Evolutionary conservation across 2,113 vertebrate genomes (phyloP).

Genomic region (Megalops atlanticus): DNA sequence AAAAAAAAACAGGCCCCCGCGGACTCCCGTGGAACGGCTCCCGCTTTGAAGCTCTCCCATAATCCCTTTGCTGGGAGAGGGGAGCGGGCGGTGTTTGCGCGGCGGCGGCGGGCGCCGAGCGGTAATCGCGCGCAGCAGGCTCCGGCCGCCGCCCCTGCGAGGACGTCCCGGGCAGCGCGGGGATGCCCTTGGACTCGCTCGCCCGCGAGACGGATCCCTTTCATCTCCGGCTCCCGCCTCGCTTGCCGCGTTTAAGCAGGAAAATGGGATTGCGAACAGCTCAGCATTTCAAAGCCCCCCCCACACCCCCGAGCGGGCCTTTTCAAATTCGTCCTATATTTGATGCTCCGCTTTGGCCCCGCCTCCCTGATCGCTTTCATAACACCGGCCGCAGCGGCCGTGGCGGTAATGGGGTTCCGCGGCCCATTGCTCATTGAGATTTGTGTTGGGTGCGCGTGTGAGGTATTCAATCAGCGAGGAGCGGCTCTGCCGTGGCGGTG

Average conservation of each 20-base stretch:
- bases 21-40: conserved; percentile 56
- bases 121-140: neutral
- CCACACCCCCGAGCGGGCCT: conserved; percentile 50
- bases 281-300: conserved; percentile 57
- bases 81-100: conserved; percentile 38
- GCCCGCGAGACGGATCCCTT: conserved; percentile 45
- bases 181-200: conserved; percentile 35
- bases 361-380: conserved; percentile 39
- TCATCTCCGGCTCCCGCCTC: conserved; percentile 56
- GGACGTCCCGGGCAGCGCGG: conserved; percentile 54
- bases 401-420: neutral
- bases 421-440: no score
- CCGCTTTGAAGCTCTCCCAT: conserved; percentile 69
- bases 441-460: no score
- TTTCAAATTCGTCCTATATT: conserved; percentile 44
- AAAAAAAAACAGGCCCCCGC: no score
- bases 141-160: conserved; percentile 1
- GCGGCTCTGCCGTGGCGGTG: no score
- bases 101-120: conserved; percentile 11
- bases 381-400: neutral
- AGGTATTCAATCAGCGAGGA: no score
- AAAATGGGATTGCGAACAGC: conserved; percentile 64
- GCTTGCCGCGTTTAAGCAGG: conserved; percentile 56
- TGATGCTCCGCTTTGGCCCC: conserved; percentile 35
- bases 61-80: conserved; percentile 64